These are phyloP conservation scores for Acanthiza pusilla DNA, from an alignment of 2,797 vertebrate species.

Conservation along the genomic window DNA sequence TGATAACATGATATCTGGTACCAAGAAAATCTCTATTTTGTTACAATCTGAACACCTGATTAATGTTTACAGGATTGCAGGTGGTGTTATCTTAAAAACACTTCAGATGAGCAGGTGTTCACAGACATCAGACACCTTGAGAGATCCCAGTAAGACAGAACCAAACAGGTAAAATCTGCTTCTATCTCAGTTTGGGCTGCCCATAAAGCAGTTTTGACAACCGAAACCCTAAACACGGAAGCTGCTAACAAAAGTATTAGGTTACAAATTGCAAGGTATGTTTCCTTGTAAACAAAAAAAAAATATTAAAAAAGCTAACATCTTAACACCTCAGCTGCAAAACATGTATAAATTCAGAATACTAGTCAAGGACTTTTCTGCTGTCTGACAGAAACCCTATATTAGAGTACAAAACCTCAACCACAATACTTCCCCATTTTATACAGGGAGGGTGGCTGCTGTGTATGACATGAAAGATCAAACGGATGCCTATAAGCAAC, in stretches of 20 bases:
- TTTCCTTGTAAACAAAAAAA: not conserved
- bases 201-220: constrained; percentile 48
- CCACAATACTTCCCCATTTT: not conserved
- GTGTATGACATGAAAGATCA: not conserved
- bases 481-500: not conserved
- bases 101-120: constrained; percentile 29
- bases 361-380: not conserved
- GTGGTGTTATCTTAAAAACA: constrained; percentile 63
- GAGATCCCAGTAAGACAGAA: constrained; percentile 49
- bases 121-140: constrained; percentile 41
- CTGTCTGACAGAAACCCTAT: not conserved
- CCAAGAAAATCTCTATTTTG: not conserved
- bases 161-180: constrained; percentile 69
- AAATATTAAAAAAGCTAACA: not conserved
- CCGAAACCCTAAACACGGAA: constrained; percentile 59
- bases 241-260: not conserved
- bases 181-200: constrained; percentile 27
- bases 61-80: constrained; percentile 64
- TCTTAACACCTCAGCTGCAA: not conserved
- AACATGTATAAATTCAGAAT: not conserved
- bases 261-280: constrained; percentile 1
- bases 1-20: not conserved
- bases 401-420: not conserved
- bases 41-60: constrained; percentile 11
- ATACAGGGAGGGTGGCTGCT: not conserved